Evolutionary conservation across 2,888 invertebrate genomes (phyloP).

Genomic region (Chrysomela aeneicollis): DNA sequence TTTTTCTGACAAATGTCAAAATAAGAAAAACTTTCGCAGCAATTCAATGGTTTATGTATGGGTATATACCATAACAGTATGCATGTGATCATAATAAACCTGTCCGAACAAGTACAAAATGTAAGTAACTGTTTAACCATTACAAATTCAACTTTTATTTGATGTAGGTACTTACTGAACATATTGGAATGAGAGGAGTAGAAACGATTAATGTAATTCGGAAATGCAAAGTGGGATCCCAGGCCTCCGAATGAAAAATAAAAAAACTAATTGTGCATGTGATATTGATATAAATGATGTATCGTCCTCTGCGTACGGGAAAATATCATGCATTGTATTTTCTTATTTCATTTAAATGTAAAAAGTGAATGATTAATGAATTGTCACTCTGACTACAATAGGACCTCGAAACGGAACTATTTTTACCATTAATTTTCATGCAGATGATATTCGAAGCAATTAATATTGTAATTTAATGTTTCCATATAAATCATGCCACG

Average conservation of each 20-base stretch:
- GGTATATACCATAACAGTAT: too few species aligned
- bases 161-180: too few species aligned
- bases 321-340: conserved; percentile 12
- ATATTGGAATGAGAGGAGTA: too few species aligned
- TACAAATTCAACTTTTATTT: too few species aligned
- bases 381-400: conserved; percentile 7
- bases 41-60: too few species aligned
- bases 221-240: not conserved
- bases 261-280: conserved; percentile 21
- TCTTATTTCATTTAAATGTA: conserved; percentile 22
- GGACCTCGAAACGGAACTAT: conserved; percentile 19
- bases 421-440: conserved; percentile 31
- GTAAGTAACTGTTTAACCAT: too few species aligned
- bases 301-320: not conserved
- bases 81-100: too few species aligned
- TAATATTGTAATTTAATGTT: conserved; percentile 40
- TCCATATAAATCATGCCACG: conserved; percentile 36
- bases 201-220: too few species aligned
- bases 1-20: too few species aligned
- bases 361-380: conserved; percentile 21
- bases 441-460: conserved; percentile 35
- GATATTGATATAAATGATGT: conserved; percentile 20
- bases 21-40: too few species aligned
- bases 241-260: not conserved
- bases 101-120: too few species aligned